Conservation (phyloP, 1,140 invertebrate genomes). For the Archegozetes longisetosus region DNA sequence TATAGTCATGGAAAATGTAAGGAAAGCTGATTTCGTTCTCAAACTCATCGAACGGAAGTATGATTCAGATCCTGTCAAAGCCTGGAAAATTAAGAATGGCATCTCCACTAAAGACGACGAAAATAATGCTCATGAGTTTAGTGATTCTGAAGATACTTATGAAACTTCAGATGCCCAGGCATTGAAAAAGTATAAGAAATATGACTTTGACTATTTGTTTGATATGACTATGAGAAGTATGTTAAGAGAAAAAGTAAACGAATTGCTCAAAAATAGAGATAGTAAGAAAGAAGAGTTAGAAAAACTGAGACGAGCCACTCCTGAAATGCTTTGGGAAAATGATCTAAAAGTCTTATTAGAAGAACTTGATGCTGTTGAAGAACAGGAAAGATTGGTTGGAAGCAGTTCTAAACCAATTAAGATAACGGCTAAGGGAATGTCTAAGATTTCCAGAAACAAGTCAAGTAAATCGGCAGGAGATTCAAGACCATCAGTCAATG, state of each 20-base stretch:
- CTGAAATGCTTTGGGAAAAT: constrained; percentile 68
- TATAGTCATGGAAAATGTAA: constrained; percentile 82
- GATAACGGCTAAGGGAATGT: constrained; percentile 34
- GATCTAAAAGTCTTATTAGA: constrained; percentile 62
- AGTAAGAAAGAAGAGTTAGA: constrained; percentile 33
- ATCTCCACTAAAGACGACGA: constrained; percentile 22
- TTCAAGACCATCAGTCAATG: constrained; percentile 4
- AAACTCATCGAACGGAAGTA: constrained; percentile 72
- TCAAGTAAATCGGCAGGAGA: constrained; percentile 32
- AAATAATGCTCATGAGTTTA: constrained; percentile 27
- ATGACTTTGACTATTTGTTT: constrained; percentile 66
- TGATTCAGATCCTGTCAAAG: constrained; percentile 79
- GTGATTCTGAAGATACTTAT: constrained; percentile 20
- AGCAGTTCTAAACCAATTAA: neutral
- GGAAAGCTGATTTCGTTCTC: constrained; percentile 68
- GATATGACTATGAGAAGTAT: constrained; percentile 87
- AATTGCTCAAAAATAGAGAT: constrained; percentile 36
- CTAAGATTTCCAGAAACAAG: constrained; percentile 47
- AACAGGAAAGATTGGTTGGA: constrained; percentile 18
- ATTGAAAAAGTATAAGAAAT: constrained; percentile 17
- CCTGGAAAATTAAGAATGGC: constrained; percentile 60
- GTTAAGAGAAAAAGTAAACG: constrained; percentile 82
- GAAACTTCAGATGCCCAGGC: constrained; percentile 23
- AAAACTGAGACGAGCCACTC: constrained; percentile 41
- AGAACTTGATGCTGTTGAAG: constrained; percentile 34